A percentile compares a stretch with the other conserved stretches of the same genome.
Conservation (phyloP, 2,888 invertebrate species). For the Listrodromus nycthemerus region DNA sequence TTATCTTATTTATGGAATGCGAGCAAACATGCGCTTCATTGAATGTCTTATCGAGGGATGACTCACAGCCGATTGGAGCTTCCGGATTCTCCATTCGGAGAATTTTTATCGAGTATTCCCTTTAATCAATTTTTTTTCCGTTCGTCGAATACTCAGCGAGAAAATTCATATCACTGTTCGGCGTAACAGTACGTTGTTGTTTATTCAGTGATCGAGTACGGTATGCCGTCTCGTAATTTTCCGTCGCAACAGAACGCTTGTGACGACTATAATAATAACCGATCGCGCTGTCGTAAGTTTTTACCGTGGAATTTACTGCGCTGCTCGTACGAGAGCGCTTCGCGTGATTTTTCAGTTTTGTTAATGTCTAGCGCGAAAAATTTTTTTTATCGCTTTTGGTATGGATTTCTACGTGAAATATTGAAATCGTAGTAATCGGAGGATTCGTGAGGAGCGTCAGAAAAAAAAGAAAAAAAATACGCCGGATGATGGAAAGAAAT, state of each 20-base stretch:
- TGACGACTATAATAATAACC: conserved; percentile 19
- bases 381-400: too few species aligned
- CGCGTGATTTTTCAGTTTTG: too few species aligned
- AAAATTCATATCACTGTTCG: background rate
- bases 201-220: conserved; percentile 42
- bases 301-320: conserved; percentile 22
- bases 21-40: background rate
- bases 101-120: background rate
- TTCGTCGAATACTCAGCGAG: background rate
- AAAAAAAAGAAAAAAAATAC: too few species aligned
- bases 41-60: background rate
- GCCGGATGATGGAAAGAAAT: background rate
- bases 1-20: background rate
- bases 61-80: conserved; percentile 7
- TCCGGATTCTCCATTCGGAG: background rate
- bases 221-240: conserved; percentile 43
- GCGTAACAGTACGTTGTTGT: background rate
- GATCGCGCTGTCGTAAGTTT: conserved; percentile 49
- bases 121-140: background rate
- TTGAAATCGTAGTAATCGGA: too few species aligned
- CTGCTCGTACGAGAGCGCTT: background rate
- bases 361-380: too few species aligned
- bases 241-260: conserved; percentile 25
- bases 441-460: too few species aligned
- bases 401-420: too few species aligned